phyloP scores from a whole-genome alignment of 2,888 invertebrate genomes.

The Drosophila fungiperda region DNA sequence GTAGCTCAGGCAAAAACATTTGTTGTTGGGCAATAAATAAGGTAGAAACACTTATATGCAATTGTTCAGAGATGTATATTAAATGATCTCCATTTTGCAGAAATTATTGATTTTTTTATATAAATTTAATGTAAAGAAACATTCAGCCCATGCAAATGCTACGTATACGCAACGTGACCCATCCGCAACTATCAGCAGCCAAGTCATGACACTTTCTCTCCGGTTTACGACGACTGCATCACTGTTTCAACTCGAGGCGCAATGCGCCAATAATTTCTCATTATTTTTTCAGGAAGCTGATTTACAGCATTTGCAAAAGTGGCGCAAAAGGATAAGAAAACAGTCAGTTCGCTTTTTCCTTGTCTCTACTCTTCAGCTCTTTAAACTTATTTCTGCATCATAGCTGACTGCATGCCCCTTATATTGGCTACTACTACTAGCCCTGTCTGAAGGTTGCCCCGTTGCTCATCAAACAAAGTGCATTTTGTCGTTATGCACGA shows the following conservation, averaged over 20 bases:
- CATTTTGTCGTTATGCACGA: slow-evolving; percentile 52
- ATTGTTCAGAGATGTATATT: not conserved
- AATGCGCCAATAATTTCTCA: slow-evolving; percentile 62
- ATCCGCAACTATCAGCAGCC: slow-evolving; percentile 9
- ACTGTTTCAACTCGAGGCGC: slow-evolving; percentile 29
- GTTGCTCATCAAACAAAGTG: slow-evolving; percentile 64
- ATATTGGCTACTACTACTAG: slow-evolving; percentile 38
- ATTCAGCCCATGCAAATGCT: not conserved
- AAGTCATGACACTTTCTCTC: not conserved
- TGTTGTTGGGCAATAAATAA: slow-evolving; percentile 27
- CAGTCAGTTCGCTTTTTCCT: slow-evolving; percentile 37
- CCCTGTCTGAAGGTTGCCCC: slow-evolving; percentile 3
- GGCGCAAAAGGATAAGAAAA: slow-evolving; percentile 8
- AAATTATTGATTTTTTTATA: not conserved
- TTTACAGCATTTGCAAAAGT: slow-evolving; percentile 34
- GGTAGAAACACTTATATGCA: not conserved
- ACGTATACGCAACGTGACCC: slow-evolving; percentile 14
- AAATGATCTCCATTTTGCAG: not conserved
- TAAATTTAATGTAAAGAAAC: slow-evolving; percentile 1
- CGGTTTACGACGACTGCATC: not conserved
- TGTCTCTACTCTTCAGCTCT: not conserved
- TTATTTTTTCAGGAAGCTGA: slow-evolving; percentile 56
- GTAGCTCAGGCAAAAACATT: slow-evolving; percentile 1
- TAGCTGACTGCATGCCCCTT: slow-evolving; percentile 11
- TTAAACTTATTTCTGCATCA: slow-evolving; percentile 20